A percentile compares a stretch with the other conserved stretches of the same genome.
phyloP scores from a whole-genome alignment of 2,888 invertebrate genomes.

The Blera fallax region DNA sequence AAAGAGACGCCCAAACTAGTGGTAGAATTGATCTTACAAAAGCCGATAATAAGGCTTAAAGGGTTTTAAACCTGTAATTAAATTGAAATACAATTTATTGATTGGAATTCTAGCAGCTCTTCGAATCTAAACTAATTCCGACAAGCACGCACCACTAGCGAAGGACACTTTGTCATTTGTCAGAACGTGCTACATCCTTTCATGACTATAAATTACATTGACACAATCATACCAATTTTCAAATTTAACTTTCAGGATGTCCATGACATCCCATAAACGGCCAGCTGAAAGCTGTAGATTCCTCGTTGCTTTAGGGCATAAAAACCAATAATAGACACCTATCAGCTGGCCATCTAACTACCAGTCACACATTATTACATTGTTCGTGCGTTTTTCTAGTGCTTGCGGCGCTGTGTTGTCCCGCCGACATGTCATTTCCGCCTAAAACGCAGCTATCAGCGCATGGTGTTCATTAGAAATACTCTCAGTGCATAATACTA shows the following conservation, averaged over 20 bases:
- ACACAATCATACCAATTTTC: constrained; percentile 66
- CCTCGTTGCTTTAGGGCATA: background rate
- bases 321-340: constrained; percentile 55
- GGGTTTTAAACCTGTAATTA: background rate
- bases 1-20: too few species aligned
- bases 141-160: background rate
- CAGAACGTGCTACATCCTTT: constrained; percentile 23
- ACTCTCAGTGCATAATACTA: constrained; percentile 50
- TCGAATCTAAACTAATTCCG: background rate
- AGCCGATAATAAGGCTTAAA: too few species aligned
- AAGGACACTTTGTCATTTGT: constrained; percentile 8
- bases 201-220: constrained; percentile 58
- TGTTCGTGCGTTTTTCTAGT: constrained; percentile 22
- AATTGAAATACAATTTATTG: constrained; percentile 3
- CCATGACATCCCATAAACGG: constrained; percentile 54
- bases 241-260: constrained; percentile 52
- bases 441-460: constrained; percentile 45
- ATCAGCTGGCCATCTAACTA: constrained; percentile 42
- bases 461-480: constrained; percentile 61
- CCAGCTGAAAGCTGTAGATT: constrained; percentile 16
- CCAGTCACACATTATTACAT: constrained; percentile 53
- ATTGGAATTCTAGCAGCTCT: background rate
- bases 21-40: too few species aligned
- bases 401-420: background rate
- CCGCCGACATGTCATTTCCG: constrained; percentile 62